Base-by-base conservation (phyloP, 1,140 invertebrate genomes). In the Muscidifurax raptorellus region DNA sequence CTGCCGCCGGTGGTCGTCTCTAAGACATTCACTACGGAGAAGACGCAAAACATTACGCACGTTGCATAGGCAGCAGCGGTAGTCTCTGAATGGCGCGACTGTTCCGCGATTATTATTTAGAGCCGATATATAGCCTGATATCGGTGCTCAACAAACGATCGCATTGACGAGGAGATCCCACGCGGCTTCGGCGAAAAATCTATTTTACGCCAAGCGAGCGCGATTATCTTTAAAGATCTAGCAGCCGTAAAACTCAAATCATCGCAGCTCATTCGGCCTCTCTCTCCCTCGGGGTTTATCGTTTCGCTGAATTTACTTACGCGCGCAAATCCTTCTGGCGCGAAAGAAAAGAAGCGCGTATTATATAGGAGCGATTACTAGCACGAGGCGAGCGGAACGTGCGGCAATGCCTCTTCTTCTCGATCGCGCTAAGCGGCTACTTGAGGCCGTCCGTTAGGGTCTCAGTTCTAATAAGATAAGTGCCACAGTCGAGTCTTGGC, bases 381-480 rank as follows among this genome's bases (percentile, higher is more conserved):
- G 67, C 12, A 30, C n/a, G 0, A 28, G 28, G 15, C 28, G 69
- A 30, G 30, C 10, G 30, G 69, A 25, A 25, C 7, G 75, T n/a
- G n/a, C 47, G 44, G 25, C 52, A 30, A 77, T 77, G 27, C 47
- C 27, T 77, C 75, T 66, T 76, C 32, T 52, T 88, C 82, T 82
- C 76, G 67, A 44, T 80, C 69, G 71, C 59, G 30, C 67, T 80
- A 85, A 80, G 66, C 66, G n/a, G 69, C 36, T 85, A 79, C 72
- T 83, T 83, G 82, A 83, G 66, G 52, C 44, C 18, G 47, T 64
- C 59, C 30, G 47, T 78, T 83, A 83, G 47, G 30, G 75, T 64
- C 52, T 59, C 64, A 84, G 74, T 22, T 75, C 82, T 86, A 86
- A 86, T 81, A 81, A 84, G 85, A 86, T 84, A 86, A 86, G 78